Conservation (phyloP, 2,888 invertebrate species). For the Caenorhabditis sp. region DNA sequence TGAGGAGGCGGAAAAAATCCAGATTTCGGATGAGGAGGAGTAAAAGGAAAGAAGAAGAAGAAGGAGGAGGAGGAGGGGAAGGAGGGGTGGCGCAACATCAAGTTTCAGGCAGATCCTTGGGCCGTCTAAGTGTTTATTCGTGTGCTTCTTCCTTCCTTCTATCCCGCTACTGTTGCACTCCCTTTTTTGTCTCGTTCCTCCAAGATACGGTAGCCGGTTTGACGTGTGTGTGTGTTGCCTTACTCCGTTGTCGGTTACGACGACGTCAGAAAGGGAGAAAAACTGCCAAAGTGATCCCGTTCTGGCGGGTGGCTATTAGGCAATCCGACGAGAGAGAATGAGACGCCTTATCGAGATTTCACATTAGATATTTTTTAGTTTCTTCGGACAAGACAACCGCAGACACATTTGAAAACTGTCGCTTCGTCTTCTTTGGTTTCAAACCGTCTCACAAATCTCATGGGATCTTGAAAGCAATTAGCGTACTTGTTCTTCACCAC, state of each 20-base stretch:
- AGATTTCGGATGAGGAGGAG: slow-evolving; percentile 36
- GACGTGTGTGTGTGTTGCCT: slow-evolving; percentile 49
- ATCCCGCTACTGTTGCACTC: slow-evolving; percentile 42
- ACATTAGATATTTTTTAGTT: slow-evolving; percentile 51
- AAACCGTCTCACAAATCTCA: slow-evolving; percentile 38
- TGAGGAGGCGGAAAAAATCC: slow-evolving; percentile 42
- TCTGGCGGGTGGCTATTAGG: slow-evolving; percentile 44
- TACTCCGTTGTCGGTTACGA: slow-evolving; percentile 52
- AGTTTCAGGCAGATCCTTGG: slow-evolving; percentile 49
- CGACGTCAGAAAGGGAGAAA: slow-evolving; percentile 29
- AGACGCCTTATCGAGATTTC: slow-evolving; percentile 51
- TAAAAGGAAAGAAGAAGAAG: slow-evolving; percentile 1
- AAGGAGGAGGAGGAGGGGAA: slow-evolving; percentile 3
- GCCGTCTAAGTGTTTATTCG: slow-evolving; percentile 50
- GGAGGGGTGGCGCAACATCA: slow-evolving; percentile 59
- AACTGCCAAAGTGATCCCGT: slow-evolving; percentile 56
- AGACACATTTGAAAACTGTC: slow-evolving; percentile 32
- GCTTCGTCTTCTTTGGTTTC: slow-evolving; percentile 11
- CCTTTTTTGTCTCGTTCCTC: slow-evolving; percentile 8
- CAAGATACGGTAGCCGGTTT: slow-evolving; percentile 57
- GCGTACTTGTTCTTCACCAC: slow-evolving; percentile 41
- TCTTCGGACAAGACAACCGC: slow-evolving; percentile 3
- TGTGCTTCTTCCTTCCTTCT: slow-evolving; percentile 36
- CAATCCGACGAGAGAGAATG: slow-evolving; percentile 48
- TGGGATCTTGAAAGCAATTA: slow-evolving; percentile 34